Evolutionary conservation across 2,113 vertebrate species (phyloP).

Genomic region (Mastomys coucha): DNA sequence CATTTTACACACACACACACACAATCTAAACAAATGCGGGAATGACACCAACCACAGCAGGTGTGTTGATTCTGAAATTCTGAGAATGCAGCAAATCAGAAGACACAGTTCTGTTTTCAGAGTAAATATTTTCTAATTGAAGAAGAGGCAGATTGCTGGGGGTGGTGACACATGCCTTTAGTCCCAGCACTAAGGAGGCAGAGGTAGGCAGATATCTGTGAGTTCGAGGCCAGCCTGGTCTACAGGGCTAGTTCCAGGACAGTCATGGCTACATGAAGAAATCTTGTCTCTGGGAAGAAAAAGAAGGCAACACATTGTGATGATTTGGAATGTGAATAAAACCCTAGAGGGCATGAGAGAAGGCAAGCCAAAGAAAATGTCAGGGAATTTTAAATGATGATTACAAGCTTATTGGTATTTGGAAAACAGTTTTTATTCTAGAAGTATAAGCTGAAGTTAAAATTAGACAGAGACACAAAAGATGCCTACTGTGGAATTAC

Average conservation of each 20-base stretch:
- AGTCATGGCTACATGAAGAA: neutral
- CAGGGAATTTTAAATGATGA: neutral
- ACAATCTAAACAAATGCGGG: neutral
- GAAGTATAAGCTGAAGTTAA: neutral
- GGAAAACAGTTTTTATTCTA: neutral
- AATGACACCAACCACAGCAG: neutral
- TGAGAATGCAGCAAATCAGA: neutral
- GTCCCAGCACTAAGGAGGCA: neutral
- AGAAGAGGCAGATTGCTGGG: neutral
- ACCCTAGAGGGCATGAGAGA: neutral
- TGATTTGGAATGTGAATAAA: neutral
- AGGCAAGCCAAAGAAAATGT: neutral
- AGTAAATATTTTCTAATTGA: slow-evolving; percentile 37
- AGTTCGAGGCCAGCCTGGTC: neutral
- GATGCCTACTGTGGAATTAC: neutral
- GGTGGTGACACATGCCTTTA: neutral
- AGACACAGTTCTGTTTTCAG: neutral
- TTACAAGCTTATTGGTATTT: slow-evolving; percentile 9
- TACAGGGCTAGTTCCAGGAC: neutral
- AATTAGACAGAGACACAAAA: neutral
- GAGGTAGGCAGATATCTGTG: neutral
- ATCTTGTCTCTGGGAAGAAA: neutral
- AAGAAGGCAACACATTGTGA: neutral
- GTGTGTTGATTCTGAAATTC: slow-evolving; percentile 13
- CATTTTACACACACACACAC: neutral